Base-by-base conservation (phyloP, 1,140 invertebrate species). In the Drosophila athabasca region DNA sequence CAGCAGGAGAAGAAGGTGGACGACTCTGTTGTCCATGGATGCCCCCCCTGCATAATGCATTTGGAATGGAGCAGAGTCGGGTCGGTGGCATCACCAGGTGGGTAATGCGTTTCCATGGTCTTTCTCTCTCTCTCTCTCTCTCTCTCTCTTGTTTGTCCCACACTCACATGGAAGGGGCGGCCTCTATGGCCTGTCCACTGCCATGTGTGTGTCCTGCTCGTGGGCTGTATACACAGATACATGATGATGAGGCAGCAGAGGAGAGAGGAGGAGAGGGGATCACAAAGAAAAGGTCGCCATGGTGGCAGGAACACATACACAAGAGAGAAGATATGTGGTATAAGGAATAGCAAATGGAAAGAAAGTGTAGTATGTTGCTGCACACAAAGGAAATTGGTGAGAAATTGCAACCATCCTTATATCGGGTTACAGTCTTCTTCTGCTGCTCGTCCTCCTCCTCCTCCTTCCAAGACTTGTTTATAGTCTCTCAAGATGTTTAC, bases 151-250 rank as follows among this genome's bases (percentile, higher is more conserved):
- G 74, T 69, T 87, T 78, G 53, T 41, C 2, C 52, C 71, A 35
- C 69, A 74, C 52, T 57, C 61, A 75, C 71, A 74, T 75, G 70
- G 62, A 65, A 74, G 41, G 57, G 70, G 71, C 70, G 53, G 52
- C 70, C 54, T 69, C 81, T 87, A 77, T 87, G 81, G 58, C 68
- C 70, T 87, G 68, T 80, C 67, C 81, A 66, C 55, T 72, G 59
- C 31, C 54, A 62, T 35, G 31, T 58, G 81, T 57, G 22, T 78
- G 64, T 74, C 35, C 39, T 45, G 19, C 58, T 53, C 70, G 49
- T 59, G 53, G 67, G 61, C 35, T 35, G 64, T 41, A 76, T 48
- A 84, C 66, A 81, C 43, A 44, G 61, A 76, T 62, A 35, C 50
- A 48, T 41, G 39, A 39, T 3, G 31, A 35, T 35, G 31, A 11